Percentiles rank a stretch among this genome's conserved stretches.
Conservation (phyloP, 2,888 invertebrate genomes). For the Polydrusus cervinus region DNA sequence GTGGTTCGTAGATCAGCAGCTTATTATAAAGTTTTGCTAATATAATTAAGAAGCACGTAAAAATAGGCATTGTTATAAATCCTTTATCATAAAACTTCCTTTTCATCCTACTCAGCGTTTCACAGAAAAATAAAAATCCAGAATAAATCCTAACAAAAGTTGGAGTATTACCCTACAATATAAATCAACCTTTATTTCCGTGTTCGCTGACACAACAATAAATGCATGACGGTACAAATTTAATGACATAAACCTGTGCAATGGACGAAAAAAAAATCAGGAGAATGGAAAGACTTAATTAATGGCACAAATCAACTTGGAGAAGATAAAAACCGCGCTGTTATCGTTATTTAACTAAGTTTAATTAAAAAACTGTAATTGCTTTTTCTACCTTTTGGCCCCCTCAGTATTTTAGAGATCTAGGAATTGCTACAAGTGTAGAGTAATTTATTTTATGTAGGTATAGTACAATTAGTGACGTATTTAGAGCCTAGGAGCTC, state of each 20-base stretch:
- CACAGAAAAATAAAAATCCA: background rate
- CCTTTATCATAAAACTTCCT: too few species aligned
- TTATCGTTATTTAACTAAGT: slow-evolving; percentile 33
- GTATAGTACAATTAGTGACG: too few species aligned
- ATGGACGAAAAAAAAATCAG: slow-evolving; percentile 17
- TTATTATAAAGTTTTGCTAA: too few species aligned
- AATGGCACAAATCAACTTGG: slow-evolving; percentile 28
- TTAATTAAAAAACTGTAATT: slow-evolving; percentile 44
- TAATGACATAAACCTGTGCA: slow-evolving; percentile 39
- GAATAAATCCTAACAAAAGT: background rate
- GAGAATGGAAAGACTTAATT: slow-evolving; percentile 40
- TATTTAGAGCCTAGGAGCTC: too few species aligned
- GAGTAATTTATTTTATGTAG: too few species aligned
- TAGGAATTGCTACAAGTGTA: too few species aligned
- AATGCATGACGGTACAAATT: slow-evolving; percentile 35
- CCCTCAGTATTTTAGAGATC: too few species aligned
- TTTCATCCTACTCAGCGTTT: too few species aligned
- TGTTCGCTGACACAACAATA: slow-evolving; percentile 24
- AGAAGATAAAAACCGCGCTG: slow-evolving; percentile 33
- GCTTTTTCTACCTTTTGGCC: background rate
- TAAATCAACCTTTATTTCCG: slow-evolving; percentile 38
- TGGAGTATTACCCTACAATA: background rate
- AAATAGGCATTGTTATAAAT: too few species aligned
- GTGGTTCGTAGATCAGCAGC: too few species aligned
- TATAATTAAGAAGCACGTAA: too few species aligned